phyloP scores from a whole-genome alignment of 2,113 vertebrate genomes.

The Turnix velox region DNA sequence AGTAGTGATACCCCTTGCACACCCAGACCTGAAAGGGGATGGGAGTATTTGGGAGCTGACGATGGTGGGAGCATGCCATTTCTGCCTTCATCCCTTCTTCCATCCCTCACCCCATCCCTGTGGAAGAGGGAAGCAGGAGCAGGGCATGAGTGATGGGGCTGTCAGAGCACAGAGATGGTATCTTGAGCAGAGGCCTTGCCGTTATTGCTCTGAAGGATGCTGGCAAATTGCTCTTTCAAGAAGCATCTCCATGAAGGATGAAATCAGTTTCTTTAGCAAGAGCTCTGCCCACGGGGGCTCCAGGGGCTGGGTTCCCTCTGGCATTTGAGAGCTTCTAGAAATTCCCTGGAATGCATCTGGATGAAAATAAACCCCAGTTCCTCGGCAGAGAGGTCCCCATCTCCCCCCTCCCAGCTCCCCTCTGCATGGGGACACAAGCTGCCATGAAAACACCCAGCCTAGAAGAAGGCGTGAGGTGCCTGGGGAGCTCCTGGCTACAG shows the following conservation, averaged over 20 bases:
- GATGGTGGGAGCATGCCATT: accelerated
- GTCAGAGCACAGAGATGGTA: conserved; percentile 41
- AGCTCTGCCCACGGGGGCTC: background rate
- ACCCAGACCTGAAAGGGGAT: background rate
- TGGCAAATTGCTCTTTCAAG: conserved; percentile 57
- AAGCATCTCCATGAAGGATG: conserved; percentile 36
- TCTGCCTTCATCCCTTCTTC: background rate
- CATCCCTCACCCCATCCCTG: background rate
- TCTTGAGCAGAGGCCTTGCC: conserved; percentile 26
- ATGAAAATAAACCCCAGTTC: background rate
- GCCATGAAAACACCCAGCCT: background rate
- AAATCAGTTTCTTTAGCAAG: background rate
- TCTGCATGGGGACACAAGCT: accelerated
- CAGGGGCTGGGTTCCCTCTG: background rate
- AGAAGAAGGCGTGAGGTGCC: background rate
- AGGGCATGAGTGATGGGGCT: conserved; percentile 49
- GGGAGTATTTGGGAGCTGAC: background rate
- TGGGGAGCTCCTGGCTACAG: background rate
- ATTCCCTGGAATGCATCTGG: accelerated
- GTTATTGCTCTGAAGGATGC: conserved; percentile 38
- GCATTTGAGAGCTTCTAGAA: background rate
- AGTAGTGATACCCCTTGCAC: background rate
- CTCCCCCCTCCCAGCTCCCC: background rate
- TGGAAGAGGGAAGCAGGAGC: conserved; percentile 2
- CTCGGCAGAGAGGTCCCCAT: background rate